phyloP scores from a whole-genome alignment of 1,140 invertebrate species.

The Heliconius congener region DNA sequence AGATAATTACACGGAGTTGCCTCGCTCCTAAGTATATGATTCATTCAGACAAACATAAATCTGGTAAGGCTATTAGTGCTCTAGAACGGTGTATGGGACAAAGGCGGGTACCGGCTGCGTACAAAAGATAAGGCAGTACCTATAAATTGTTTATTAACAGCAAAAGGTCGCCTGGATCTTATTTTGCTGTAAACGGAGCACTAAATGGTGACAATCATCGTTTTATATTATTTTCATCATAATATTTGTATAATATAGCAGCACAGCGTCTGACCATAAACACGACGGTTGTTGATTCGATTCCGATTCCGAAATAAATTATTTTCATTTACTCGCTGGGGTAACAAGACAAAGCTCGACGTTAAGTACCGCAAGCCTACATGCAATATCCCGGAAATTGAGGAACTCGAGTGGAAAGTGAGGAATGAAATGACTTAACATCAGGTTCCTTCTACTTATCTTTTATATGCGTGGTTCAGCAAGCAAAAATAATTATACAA shows the following conservation, averaged over 20 bases:
- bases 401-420: no score
- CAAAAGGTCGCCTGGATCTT: neutral
- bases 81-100: conserved; percentile 9
- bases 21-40: conserved; percentile 7
- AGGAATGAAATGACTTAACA: neutral
- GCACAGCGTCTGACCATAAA: neutral
- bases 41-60: conserved; percentile 5
- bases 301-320: no score
- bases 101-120: conserved; percentile 3
- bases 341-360: no score
- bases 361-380: no score
- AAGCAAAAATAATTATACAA: neutral
- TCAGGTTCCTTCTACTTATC: neutral
- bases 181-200: neutral
- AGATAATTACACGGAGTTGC: conserved; percentile 1
- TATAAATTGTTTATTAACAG: conserved; percentile 19
- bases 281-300: neutral
- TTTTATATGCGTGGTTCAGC: neutral
- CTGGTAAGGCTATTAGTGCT: conserved; percentile 14
- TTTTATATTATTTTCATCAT: neutral
- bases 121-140: conserved; percentile 16
- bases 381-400: no score
- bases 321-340: no score
- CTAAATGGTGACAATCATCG: neutral
- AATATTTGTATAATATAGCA: neutral